Evolutionary conservation across 2,113 vertebrate genomes (phyloP).

Genomic region (Pelvicachromis taeniatus): DNA sequence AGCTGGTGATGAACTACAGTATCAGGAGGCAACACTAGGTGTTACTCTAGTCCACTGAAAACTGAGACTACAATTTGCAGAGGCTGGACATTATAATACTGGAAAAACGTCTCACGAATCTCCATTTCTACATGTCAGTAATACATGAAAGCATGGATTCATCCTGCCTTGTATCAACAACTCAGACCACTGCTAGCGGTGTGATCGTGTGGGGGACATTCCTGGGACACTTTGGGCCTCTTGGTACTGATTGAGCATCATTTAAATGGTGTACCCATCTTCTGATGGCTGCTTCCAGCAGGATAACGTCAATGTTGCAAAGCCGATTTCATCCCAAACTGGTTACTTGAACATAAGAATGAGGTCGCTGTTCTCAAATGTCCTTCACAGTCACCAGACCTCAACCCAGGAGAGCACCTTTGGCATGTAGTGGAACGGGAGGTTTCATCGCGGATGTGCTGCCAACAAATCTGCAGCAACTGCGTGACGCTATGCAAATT

Average conservation of each 20-base stretch:
- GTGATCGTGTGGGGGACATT: background rate
- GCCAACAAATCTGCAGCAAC: background rate
- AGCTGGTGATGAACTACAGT: too few relatives aligned
- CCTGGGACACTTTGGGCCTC: background rate
- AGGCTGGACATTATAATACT: background rate
- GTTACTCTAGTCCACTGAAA: background rate
- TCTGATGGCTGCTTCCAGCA: accelerated
- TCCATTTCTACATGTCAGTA: background rate
- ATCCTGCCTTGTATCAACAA: background rate
- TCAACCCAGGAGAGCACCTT: background rate
- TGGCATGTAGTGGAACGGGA: background rate
- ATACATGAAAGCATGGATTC: background rate
- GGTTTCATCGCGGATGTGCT: background rate
- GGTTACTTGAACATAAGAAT: background rate
- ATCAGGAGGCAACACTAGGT: accelerated
- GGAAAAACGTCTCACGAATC: accelerated
- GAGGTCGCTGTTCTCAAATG: background rate
- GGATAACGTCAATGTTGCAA: background rate
- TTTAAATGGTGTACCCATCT: background rate
- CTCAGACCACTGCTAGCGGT: background rate
- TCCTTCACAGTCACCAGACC: background rate
- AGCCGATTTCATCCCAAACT: background rate
- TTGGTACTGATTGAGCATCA: background rate
- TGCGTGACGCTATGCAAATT: background rate
- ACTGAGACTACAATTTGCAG: background rate